Base-by-base conservation (phyloP, 2,113 vertebrate species). In the Tichodroma muraria region DNA sequence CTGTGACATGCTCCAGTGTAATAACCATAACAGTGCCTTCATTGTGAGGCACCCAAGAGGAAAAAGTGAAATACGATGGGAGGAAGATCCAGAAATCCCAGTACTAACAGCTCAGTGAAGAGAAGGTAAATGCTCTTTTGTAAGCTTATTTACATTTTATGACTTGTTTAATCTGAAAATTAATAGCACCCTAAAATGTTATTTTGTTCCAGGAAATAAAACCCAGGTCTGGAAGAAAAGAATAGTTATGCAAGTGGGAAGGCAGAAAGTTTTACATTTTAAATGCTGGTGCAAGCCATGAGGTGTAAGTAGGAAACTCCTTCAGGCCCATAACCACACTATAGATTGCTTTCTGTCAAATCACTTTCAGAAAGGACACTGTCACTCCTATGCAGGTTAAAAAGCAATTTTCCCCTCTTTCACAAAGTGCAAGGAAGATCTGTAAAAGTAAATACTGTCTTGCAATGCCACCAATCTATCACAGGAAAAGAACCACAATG, bases 51-150 rank as follows among this genome's bases (percentile, higher is more conserved):
- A 83, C 89, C 94, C 94, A 86, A 78, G 79, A 95, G 91, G 88
- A 96, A 94, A 86, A 91, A 90, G 72, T 93, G 87, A 95, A 54
- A 95, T 95, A 97, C 4, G 82, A 93, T 45, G 75, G 68, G 64
- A 91, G 89, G 88, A 97, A 96, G 93, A 95, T 86, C 63, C 93
- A 95, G 87, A 89, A 95, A 96, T 89, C 91, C 94, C 90, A 93
- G 88, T 80, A 59, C 88, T 75, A 96, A 96, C 93, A 94, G 60
- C 82, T 80, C 40, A 21, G n/a, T 91, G 79, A 91, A 88, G 68
- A 88, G 93, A 89, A 95, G 64, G 91, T 95, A 93, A 97, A 95
- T 95, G 93, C 68, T 91, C 88, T 93, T 95, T 97, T 96, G 89
- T 96, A 79, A 91, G 91, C 64, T 83, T 95, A 95, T 95, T 95